These are phyloP conservation scores for Eupithecia exiguata DNA, from an alignment of 2,888 invertebrate species.

Conservation along the genomic window DNA sequence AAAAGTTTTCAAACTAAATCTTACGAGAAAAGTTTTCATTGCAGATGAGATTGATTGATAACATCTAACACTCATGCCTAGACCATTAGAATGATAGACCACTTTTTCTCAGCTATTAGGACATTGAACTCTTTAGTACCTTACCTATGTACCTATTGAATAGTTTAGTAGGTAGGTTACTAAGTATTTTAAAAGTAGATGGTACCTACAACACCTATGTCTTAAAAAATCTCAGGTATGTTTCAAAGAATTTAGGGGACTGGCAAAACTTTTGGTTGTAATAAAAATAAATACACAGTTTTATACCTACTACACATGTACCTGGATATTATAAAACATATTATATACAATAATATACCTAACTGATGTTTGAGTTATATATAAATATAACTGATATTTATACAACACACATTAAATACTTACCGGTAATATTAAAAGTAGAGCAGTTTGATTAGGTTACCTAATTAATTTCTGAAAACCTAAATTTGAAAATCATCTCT, in stretches of 20 bases:
- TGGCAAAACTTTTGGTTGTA: neutral
- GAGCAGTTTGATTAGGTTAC: too few relatives aligned
- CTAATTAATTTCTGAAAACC: too few relatives aligned
- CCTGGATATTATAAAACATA: too few relatives aligned
- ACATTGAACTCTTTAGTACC: conserved; percentile 15
- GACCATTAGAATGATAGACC: conserved; percentile 15
- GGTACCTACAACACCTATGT: neutral
- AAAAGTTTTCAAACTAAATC: neutral
- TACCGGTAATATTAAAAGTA: too few relatives aligned
- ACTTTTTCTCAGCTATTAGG: conserved; percentile 15
- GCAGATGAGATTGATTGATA: conserved; percentile 29
- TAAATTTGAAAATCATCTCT: too few relatives aligned
- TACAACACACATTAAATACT: too few relatives aligned
- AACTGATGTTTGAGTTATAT: too few relatives aligned
- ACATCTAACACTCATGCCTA: conserved; percentile 16
- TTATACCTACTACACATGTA: too few relatives aligned
- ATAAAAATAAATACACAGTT: too few relatives aligned
- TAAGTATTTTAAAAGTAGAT: neutral
- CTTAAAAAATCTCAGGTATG: neutral
- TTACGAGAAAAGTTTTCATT: conserved; percentile 1
- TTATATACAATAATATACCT: too few relatives aligned
- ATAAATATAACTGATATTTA: too few relatives aligned
- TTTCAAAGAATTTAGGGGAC: neutral
- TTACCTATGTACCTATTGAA: neutral
- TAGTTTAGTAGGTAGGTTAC: neutral